These are phyloP conservation scores for Charaxes varanes DNA, from an alignment of 1,140 invertebrate species.

Conservation along the genomic window DNA sequence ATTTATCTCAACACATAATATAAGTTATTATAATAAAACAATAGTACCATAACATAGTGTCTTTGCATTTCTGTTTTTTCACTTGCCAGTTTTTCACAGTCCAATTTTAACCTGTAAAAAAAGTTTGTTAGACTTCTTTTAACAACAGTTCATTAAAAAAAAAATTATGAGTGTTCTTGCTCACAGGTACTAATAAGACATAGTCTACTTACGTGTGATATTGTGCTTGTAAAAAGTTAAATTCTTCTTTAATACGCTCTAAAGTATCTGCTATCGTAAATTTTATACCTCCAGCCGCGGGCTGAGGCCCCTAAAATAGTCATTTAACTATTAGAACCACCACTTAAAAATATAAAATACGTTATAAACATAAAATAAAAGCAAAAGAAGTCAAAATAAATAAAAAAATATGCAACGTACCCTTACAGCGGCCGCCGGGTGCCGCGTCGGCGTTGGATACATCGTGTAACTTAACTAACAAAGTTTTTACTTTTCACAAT, in stretches of 20 bases:
- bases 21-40: background rate
- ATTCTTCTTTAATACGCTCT: slow-evolving; percentile 99
- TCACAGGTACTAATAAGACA: background rate
- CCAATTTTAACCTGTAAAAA: slow-evolving; percentile 85
- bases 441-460: slow-evolving; percentile 66
- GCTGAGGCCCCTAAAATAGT: slow-evolving; percentile 87
- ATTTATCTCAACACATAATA: background rate
- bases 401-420: slow-evolving; percentile 59
- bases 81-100: slow-evolving; percentile 96
- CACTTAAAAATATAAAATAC: background rate
- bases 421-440: slow-evolving; percentile 61
- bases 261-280: slow-evolving; percentile 97
- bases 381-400: slow-evolving; percentile 17
- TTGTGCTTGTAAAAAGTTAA: slow-evolving; percentile 98
- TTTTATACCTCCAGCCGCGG: slow-evolving; percentile 92
- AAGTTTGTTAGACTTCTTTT: background rate
- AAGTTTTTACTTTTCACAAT: slow-evolving; percentile 38
- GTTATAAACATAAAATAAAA: background rate
- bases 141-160: too few relatives aligned
- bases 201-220: slow-evolving; percentile 93
- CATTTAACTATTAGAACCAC: slow-evolving; percentile 38
- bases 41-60: slow-evolving; percentile 98
- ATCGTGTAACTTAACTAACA: slow-evolving; percentile 39
- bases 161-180: too few relatives aligned
- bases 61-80: slow-evolving; percentile 99